These are phyloP conservation scores for Melanerpes formicivorus DNA, from an alignment of 2,113 vertebrate genomes.

Conservation along the genomic window DNA sequence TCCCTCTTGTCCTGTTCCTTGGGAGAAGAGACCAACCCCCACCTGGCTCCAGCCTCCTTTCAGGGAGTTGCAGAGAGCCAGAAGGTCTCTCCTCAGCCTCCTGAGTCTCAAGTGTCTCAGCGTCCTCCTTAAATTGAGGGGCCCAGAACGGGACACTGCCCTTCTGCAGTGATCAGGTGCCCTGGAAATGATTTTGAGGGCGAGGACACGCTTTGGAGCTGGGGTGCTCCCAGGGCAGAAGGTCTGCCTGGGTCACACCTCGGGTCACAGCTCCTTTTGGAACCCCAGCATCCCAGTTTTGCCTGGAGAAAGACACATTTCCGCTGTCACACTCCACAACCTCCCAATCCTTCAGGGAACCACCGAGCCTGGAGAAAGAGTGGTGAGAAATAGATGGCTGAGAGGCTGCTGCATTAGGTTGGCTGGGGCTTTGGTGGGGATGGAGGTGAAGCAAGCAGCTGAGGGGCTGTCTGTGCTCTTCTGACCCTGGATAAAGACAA, in stretches of 20 bases:
- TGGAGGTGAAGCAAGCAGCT: not conserved
- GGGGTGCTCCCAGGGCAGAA: not conserved
- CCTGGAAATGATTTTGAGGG: not conserved
- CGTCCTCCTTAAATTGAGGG: too few species aligned
- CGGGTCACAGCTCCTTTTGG: fast-evolving
- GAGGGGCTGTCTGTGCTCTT: not conserved
- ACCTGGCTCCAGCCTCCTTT: too few species aligned
- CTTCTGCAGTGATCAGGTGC: not conserved
- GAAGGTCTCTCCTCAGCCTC: not conserved
- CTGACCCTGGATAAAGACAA: not conserved
- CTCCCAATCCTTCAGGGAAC: fast-evolving
- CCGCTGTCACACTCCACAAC: fast-evolving
- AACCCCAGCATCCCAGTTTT: fast-evolving
- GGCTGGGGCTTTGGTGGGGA: not conserved
- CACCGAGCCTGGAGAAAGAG: not conserved
- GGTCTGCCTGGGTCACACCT: not conserved
- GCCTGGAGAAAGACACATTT: too few species aligned
- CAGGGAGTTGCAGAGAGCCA: not conserved
- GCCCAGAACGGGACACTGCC: too few species aligned
- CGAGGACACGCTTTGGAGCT: fast-evolving
- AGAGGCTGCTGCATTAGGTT: fast-evolving
- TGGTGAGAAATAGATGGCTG: fast-evolving
- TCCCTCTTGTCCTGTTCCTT: too few species aligned
- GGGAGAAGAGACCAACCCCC: too few species aligned
- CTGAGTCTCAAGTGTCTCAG: too few species aligned